Base-by-base conservation (phyloP, 2,888 invertebrate genomes). In the Scrobipalpa atriplicella region DNA sequence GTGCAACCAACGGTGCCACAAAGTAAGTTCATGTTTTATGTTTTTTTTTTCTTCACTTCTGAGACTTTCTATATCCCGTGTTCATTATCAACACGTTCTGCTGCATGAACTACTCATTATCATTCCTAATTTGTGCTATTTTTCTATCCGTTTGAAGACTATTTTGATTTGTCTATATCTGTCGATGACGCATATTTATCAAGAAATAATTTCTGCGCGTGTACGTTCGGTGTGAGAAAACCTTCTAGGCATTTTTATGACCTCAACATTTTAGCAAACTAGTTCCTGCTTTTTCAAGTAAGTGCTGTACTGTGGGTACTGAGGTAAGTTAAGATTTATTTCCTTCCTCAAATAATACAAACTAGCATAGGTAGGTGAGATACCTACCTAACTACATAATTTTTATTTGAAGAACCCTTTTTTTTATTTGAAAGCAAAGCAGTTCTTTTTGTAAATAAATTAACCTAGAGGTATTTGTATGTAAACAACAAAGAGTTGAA, bases 101-200 rank as follows among this genome's bases (percentile, higher is more conserved):
- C 11, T 13, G n/a, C 38, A 61, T 62, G 16, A 36, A 11, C 19
- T 13, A 62, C 54, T 19, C 29, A 36, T 29, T 21, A 29, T 39
- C 41, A 51, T 41, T 11, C 43, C 36, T 43, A 47, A 62, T 18
- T 29, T 13, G 36, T 13, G 7, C 16, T 43, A 62, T 18, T 43
- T 54, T 56, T 10, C 21, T 0, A 13, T 41, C 43, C 29, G 16
- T 51, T 8, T 2, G n/a, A 11, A 8, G 38, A 21, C 19, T 43
- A 0, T 18, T 19, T 38, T 36, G 51, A 38, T 41, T 18, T 19
- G 56, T 16, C 60, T 67, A 64, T 64, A 61, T 67, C 16, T 52
- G 64, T 64, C 61, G 67, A 67, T 67, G 67, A 66, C 63, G 43
- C 47, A 47, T n/a, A 8, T 13, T 61, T 43, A 51, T 36, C 21